A percentile compares a stretch with the other conserved stretches of the same genome.
These are phyloP conservation scores for Loriculus beryllinus DNA, from an alignment of 2,797 vertebrate species.

Conservation along the genomic window DNA sequence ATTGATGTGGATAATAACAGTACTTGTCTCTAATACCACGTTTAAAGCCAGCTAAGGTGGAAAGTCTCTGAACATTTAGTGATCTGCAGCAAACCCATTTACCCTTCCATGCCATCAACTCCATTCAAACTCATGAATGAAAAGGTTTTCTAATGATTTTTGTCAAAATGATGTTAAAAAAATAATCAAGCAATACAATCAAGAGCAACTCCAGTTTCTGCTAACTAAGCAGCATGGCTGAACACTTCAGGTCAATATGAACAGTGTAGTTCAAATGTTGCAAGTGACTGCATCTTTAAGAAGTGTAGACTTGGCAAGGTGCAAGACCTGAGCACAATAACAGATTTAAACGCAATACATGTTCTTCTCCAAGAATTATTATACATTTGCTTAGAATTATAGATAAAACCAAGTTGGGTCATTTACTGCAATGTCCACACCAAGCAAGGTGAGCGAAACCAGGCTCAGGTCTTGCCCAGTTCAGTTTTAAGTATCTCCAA, in stretches of 20 bases:
- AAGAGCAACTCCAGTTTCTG: neutral
- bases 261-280: neutral
- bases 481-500: neutral
- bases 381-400: neutral
- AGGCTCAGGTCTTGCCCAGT: neutral
- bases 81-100: neutral
- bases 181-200: neutral
- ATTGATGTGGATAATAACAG: neutral
- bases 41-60: conserved; percentile 23
- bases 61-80: conserved; percentile 31
- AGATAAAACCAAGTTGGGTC: neutral
- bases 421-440: neutral
- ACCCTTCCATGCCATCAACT: neutral
- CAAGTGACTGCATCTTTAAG: neutral
- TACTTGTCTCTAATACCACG: neutral
- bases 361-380: neutral
- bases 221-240: neutral
- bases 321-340: neutral
- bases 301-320: neutral
- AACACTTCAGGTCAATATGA: neutral
- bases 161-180: neutral
- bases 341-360: neutral
- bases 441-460: neutral
- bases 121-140: neutral
- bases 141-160: neutral